A percentile compares a stretch with the other conserved stretches of the same genome.
Evolutionary conservation across 2,797 vertebrate species (phyloP).

Genomic region (Halcyon chelicuti): DNA sequence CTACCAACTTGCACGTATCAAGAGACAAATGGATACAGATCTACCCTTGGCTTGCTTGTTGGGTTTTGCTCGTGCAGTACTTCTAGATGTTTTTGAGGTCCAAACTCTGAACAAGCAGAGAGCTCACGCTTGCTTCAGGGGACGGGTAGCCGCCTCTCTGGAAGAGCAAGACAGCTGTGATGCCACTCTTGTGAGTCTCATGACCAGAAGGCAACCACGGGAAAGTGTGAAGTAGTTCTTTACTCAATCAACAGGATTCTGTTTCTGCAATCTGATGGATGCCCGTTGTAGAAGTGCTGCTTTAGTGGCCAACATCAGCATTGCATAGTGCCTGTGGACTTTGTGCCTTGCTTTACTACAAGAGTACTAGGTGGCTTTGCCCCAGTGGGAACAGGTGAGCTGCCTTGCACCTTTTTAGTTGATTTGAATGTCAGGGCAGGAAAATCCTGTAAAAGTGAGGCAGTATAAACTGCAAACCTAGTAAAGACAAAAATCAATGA

Average conservation of each 20-base stretch:
- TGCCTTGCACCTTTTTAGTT: background rate
- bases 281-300: background rate
- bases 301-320: background rate
- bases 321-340: background rate
- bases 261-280: background rate
- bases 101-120: background rate
- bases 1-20: background rate
- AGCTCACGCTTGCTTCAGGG: background rate
- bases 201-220: background rate
- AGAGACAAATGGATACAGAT: background rate
- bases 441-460: background rate
- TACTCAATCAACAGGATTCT: background rate
- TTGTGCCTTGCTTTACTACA: background rate
- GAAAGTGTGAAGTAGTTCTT: background rate
- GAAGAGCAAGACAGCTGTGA: background rate
- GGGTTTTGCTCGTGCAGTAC: background rate
- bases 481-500: conserved; percentile 56
- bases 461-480: conserved; percentile 2
- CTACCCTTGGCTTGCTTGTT: background rate
- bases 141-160: background rate
- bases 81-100: background rate
- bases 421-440: background rate
- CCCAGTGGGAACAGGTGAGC: accelerated
- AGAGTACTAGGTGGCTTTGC: background rate
- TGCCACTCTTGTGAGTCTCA: background rate